phyloP scores from a whole-genome alignment of 1,140 invertebrate genomes.

The Papilio polytes region DNA sequence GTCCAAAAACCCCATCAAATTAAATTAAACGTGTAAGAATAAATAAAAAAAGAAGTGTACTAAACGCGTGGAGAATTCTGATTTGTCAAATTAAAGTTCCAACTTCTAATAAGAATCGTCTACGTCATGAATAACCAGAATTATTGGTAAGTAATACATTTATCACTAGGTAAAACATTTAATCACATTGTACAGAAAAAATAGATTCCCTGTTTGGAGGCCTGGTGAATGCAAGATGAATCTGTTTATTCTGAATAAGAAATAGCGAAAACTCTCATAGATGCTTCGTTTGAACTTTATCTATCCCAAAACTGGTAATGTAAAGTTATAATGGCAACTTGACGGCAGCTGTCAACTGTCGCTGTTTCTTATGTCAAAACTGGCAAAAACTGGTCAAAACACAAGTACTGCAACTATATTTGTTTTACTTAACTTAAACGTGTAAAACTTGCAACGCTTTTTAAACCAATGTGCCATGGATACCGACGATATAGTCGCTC shows the following conservation, averaged over 20 bases:
- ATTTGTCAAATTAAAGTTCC: constrained; percentile 4
- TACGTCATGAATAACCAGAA: not conserved
- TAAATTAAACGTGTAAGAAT: not conserved
- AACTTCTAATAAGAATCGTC: not conserved
- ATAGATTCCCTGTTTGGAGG: not conserved
- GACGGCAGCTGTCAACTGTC: no score
- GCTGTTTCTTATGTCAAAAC: no score
- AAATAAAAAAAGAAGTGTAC: not conserved
- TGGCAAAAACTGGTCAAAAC: no score
- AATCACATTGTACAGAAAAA: not conserved
- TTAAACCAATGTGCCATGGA: constrained; percentile 43
- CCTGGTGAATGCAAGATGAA: no score
- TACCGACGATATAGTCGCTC: constrained; percentile 53
- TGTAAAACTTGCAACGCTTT: not conserved
- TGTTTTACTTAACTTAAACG: not conserved
- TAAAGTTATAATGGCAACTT: no score
- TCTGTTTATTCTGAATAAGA: no score
- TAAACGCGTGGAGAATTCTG: not conserved
- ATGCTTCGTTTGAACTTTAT: no score
- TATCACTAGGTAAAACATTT: no score
- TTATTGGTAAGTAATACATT: not conserved
- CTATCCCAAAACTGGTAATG: no score
- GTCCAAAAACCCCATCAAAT: not conserved
- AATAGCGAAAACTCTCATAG: no score
- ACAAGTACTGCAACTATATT: no score